Base-by-base conservation (phyloP, 2,797 vertebrate genomes). In the Clarias laeviceps region DNA sequence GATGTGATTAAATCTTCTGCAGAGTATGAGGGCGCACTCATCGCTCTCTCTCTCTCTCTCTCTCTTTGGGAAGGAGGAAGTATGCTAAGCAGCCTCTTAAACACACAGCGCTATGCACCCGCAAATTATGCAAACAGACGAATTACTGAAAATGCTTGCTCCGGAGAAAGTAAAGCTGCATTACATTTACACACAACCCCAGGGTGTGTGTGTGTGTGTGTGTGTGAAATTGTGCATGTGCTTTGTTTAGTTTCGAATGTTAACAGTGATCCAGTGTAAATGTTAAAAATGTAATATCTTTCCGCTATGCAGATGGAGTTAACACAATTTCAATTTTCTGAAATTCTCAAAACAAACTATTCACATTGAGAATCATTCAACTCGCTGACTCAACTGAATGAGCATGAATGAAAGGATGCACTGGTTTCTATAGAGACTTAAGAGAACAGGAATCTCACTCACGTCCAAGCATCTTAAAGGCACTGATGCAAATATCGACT, bases 31-130 rank as follows among this genome's bases (percentile, higher is more conserved):
- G 64, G 34, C 18, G 17, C 40, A 66, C 76, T 80, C 66, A 65
- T 72, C 76, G 73, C 40, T 14, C 32, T 12, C 45, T 50, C 45
- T 72, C 76, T 83, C 40, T 14, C 45, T 45, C 45, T 11, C 45
- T 12, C 45, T 12, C 45, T 73, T 68, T 37, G 72, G 45, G 78
- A 62, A 66, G 29, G 14, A 34, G 68, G 40, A 83, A 73, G 66
- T 80, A 83, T 84, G 85, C 37, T 79, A 73, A 86, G 65, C 74
- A 84, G 82, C 78, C 69, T 81, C 34, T 77, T 76, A 84, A 76
- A 81, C 69, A 57, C 68, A 77, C 59, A 40, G 68, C 9, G 22
- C 50, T 45, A 57, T 37, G 82, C 45, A 54, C 82, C 80, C 20
- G 22, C 69, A 59, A 80, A 87, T 74, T 69, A 84, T 84, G 64